A percentile compares a stretch with the other conserved stretches of the same genome.
phyloP scores from a whole-genome alignment of 1,140 invertebrate species.

The Lanistes nyassanus region DNA sequence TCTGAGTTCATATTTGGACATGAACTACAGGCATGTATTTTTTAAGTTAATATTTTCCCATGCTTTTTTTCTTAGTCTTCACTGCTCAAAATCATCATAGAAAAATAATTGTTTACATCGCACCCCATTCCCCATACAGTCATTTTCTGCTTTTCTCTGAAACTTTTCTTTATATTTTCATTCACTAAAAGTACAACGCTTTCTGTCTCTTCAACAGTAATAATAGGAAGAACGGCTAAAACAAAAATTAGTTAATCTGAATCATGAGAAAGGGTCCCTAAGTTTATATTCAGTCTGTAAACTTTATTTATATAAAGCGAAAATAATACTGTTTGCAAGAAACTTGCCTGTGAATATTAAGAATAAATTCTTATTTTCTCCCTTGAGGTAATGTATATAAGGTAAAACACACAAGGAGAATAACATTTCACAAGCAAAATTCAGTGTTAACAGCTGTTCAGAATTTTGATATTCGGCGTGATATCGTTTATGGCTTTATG shows the following conservation, averaged over 20 bases:
- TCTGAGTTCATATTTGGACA: neutral
- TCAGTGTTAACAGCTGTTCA: too few relatives aligned
- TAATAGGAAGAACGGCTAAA: neutral
- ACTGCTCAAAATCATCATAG: neutral
- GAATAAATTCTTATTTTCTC: too few relatives aligned
- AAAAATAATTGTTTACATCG: neutral
- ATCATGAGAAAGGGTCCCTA: too few relatives aligned
- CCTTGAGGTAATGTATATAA: too few relatives aligned
- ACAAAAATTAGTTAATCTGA: neutral
- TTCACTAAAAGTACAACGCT: neutral
- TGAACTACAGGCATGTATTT: neutral
- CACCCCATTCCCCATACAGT: neutral
- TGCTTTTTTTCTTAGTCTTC: neutral
- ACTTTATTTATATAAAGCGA: too few relatives aligned
- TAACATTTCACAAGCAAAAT: too few relatives aligned
- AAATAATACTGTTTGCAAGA: too few relatives aligned
- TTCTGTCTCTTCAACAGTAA: neutral
- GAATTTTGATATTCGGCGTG: too few relatives aligned
- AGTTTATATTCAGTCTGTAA: too few relatives aligned
- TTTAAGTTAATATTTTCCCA: neutral
- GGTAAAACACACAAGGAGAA: too few relatives aligned
- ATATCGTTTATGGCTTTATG: too few relatives aligned
- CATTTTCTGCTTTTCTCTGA: neutral
- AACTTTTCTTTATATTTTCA: neutral
- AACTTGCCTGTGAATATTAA: too few relatives aligned